phyloP scores from a whole-genome alignment of 2,888 invertebrate species.

The Stratiomys singularior region DNA sequence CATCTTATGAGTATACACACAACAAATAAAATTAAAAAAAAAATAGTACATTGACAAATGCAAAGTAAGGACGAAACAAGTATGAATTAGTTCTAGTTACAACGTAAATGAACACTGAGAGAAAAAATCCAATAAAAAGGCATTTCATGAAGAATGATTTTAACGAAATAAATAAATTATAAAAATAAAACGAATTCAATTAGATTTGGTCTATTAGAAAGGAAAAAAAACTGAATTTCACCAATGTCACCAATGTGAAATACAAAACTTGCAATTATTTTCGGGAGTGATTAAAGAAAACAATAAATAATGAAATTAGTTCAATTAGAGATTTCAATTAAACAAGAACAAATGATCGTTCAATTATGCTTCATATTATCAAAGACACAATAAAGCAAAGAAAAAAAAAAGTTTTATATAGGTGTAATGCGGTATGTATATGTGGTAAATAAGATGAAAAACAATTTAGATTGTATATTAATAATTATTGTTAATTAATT shows the following conservation, averaged over 20 bases:
- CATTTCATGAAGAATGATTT: background rate
- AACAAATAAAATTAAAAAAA: constrained; percentile 12
- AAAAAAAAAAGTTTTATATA: constrained; percentile 29
- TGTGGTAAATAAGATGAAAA: constrained; percentile 30
- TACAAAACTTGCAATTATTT: constrained; percentile 32
- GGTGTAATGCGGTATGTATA: constrained; percentile 25
- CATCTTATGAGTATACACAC: constrained; percentile 43
- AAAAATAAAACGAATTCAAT: background rate
- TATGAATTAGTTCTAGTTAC: background rate
- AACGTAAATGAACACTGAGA: background rate
- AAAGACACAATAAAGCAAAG: constrained; percentile 19
- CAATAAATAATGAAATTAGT: constrained; percentile 36
- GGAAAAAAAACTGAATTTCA: background rate
- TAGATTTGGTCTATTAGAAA: background rate
- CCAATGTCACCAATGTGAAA: background rate
- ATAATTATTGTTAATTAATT: constrained; percentile 48
- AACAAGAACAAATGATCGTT: constrained; percentile 42
- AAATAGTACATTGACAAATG: background rate
- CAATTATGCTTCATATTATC: constrained; percentile 50
- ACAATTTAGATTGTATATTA: constrained; percentile 43
- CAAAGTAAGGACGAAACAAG: background rate
- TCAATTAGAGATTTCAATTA: constrained; percentile 51
- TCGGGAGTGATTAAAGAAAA: constrained; percentile 27
- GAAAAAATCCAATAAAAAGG: background rate
- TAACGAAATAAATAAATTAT: background rate